These are phyloP conservation scores for Lasiommata megera DNA, from an alignment of 2,888 invertebrate species.

Conservation along the genomic window DNA sequence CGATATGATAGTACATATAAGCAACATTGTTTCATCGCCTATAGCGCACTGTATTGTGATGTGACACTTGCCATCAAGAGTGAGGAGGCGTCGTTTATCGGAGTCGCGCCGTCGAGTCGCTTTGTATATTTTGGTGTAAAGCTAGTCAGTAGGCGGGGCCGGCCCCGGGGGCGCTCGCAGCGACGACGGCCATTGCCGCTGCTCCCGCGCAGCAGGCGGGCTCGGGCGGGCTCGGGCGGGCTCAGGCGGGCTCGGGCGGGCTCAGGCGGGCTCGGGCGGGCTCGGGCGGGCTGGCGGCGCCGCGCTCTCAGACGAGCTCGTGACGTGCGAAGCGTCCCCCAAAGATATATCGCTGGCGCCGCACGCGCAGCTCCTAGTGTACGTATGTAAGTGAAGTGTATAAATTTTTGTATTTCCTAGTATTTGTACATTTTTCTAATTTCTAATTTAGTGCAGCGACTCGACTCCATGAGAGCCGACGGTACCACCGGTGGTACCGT, in stretches of 20 bases:
- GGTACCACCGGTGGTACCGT: neutral
- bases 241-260: too few species aligned
- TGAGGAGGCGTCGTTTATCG: too few species aligned
- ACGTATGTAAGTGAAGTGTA: slow-evolving; percentile 19
- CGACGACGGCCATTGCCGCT: too few species aligned
- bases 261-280: slow-evolving; percentile 21
- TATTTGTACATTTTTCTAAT: slow-evolving; percentile 21
- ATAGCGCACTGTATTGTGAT: neutral
- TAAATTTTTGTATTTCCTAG: slow-evolving; percentile 24
- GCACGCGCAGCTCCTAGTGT: neutral
- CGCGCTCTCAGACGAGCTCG: neutral
- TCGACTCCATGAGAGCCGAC: neutral
- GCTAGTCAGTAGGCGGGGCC: slow-evolving; percentile 42
- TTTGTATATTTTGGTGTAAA: slow-evolving; percentile 38
- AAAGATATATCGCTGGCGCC: neutral
- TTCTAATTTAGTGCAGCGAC: neutral
- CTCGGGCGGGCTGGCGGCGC: neutral
- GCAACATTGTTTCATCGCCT: neutral
- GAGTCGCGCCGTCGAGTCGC: neutral
- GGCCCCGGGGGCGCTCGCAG: neutral
- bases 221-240: too few species aligned
- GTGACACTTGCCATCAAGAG: slow-evolving; percentile 1
- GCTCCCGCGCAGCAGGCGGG: too few species aligned
- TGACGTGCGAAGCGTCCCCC: neutral
- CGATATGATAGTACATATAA: neutral